Conservation (phyloP, 2,888 invertebrate genomes). For the Octodonta nipae region DNA sequence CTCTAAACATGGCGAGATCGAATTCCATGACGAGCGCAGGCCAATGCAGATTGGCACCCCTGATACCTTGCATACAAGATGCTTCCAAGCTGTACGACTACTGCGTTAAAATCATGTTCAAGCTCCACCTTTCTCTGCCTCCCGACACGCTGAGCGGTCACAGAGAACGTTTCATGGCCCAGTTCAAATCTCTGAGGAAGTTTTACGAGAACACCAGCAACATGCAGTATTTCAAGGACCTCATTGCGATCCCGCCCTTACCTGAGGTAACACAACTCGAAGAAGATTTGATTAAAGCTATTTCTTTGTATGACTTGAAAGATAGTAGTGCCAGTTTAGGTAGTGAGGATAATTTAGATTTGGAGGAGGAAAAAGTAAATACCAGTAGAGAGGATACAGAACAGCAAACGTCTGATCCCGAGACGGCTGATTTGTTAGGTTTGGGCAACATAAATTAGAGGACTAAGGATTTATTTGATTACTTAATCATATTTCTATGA, state of each 20-base stretch:
- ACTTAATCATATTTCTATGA: too few species aligned
- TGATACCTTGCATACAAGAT: conserved; percentile 91
- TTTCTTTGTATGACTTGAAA: conserved; percentile 8
- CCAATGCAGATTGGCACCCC: conserved; percentile 88
- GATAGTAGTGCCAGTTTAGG: conserved; percentile 2
- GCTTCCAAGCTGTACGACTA: conserved; percentile 93
- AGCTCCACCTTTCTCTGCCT: conserved; percentile 80
- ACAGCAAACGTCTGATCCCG: too few species aligned
- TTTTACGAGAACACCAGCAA: conserved; percentile 89
- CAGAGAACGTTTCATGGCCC: conserved; percentile 75
- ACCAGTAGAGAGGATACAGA: too few species aligned
- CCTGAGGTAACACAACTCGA: conserved; percentile 52
- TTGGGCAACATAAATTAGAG: too few species aligned
- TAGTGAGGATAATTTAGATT: too few species aligned
- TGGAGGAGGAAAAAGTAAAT: too few species aligned
- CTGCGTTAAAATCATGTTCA: conserved; percentile 89
- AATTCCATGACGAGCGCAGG: conserved; percentile 96
- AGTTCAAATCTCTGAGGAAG: conserved; percentile 74
- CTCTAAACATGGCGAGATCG: conserved; percentile 81
- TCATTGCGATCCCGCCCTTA: conserved; percentile 82
- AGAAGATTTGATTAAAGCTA: conserved; percentile 10
- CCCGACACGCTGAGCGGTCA: conserved; percentile 80
- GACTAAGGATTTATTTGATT: too few species aligned
- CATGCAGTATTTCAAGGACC: conserved; percentile 92
- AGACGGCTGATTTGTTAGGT: too few species aligned